Evolutionary conservation across 1,140 invertebrate species (phyloP), one percentile per base, ranked within the genome.

Genomic region (Propsilocerus akamusi): DNA sequence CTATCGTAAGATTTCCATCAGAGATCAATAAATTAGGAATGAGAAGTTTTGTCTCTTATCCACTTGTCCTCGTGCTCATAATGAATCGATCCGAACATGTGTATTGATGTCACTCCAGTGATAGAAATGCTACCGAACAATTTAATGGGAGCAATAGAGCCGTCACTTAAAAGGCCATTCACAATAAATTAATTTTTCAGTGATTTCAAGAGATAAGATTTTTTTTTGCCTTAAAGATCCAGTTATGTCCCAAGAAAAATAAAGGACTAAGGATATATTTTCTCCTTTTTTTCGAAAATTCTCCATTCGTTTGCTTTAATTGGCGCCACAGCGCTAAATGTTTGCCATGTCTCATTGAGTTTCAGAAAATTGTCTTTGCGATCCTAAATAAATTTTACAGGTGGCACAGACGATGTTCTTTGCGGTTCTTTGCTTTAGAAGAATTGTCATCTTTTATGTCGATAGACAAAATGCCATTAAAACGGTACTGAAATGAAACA

Each of bases 381-480:
- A 30, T 30, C 28, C 28, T 30, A 30, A 30, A 41, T 41, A 41
- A 41, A 41, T 41, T 41, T 41, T 41, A 41, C 34, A 41, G 34
- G 34, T 41, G n/a, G 34, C 34, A 41, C 5, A 20, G n/a, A n/a
- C n/a, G n/a, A n/a, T n/a, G n/a, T n/a, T n/a, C n/a, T n/a, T 41
- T 41, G 34, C 34, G 34, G 34, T 41, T 41, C 34, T 41, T 41
- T 41, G n/a, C n/a, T n/a, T n/a, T n/a, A n/a, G n/a, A n/a, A n/a
- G n/a, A n/a, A n/a, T n/a, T n/a, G n/a, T n/a, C n/a, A n/a, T n/a
- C n/a, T n/a, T n/a, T n/a, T n/a, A n/a, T n/a, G 17, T 14, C 34
- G 34, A 14, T 41, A 8, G 11, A 30, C 28, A 30, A 12, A 10
- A 30, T n/a, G 14, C 14, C 11, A 30, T 12, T 30, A 12, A 2